Evolutionary conservation across 2,888 invertebrate genomes (phyloP).

Genomic region (Hybos culiciformis): DNA sequence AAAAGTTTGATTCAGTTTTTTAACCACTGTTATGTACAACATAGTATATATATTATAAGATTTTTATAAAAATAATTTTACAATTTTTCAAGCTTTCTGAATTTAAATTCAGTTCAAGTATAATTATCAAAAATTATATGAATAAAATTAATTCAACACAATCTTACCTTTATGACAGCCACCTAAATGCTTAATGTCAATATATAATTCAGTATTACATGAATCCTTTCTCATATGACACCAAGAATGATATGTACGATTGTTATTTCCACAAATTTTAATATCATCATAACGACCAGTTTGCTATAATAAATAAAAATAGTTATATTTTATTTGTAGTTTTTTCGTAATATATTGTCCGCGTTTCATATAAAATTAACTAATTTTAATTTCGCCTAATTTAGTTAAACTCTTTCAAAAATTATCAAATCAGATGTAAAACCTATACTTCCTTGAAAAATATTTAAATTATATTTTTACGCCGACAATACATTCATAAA

Average conservation of each 20-base stretch:
- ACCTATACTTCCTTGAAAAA: neutral
- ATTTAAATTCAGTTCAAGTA: too few relatives aligned
- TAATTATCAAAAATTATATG: too few relatives aligned
- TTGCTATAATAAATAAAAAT: constrained; percentile 18
- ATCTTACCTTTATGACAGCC: constrained; percentile 38
- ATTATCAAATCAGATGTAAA: constrained; percentile 2
- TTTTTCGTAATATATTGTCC: neutral
- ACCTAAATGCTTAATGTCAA: constrained; percentile 55
- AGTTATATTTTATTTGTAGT: constrained; percentile 1
- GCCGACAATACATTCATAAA: neutral
- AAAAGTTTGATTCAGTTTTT: too few relatives aligned
- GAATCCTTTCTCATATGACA: constrained; percentile 66
- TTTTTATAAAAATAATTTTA: too few relatives aligned
- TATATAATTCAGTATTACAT: constrained; percentile 56
- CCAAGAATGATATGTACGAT: constrained; percentile 60
- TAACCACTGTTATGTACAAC: too few relatives aligned
- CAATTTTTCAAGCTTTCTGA: too few relatives aligned
- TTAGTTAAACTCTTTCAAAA: neutral
- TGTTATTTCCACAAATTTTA: constrained; percentile 57
- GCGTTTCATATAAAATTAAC: constrained; percentile 12
- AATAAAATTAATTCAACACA: too few relatives aligned
- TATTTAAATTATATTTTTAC: neutral
- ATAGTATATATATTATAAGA: too few relatives aligned
- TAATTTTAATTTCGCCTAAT: neutral
- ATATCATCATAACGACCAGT: constrained; percentile 25